phyloP scores from a whole-genome alignment of 1,140 invertebrate genomes.

The Euwallacea fornicatus region DNA sequence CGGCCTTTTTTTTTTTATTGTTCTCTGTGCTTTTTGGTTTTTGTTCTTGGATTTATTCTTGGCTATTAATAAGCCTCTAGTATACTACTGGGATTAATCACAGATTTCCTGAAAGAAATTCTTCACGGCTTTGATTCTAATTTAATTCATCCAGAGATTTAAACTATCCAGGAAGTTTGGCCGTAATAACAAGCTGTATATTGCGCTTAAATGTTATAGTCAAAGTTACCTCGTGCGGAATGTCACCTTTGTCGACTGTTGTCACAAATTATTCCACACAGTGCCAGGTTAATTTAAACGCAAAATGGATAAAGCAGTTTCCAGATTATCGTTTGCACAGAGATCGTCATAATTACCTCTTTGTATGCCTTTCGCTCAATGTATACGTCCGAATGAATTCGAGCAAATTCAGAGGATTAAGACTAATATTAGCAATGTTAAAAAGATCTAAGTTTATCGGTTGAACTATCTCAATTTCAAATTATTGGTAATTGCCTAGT shows the following conservation, averaged over 20 bases:
- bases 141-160: background rate
- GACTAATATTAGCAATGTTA: too few relatives aligned
- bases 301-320: constrained; percentile 3
- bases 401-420: too few relatives aligned
- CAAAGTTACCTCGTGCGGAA: background rate
- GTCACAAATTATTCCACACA: background rate
- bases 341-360: background rate
- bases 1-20: too few relatives aligned
- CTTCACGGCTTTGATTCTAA: background rate
- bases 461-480: too few relatives aligned
- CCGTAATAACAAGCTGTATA: background rate
- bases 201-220: background rate
- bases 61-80: background rate
- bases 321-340: background rate
- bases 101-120: too few relatives aligned
- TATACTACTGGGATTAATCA: too few relatives aligned
- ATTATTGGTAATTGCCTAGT: too few relatives aligned
- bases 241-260: constrained; percentile 3
- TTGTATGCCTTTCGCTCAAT: background rate
- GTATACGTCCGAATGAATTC: too few relatives aligned
- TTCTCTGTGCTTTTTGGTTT: background rate
- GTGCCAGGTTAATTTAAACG: background rate
- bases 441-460: too few relatives aligned
- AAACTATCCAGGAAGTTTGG: background rate
- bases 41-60: background rate